Evolutionary conservation across 1,140 invertebrate species (phyloP).

Genomic region (Caenorhabditis brenneri): DNA sequence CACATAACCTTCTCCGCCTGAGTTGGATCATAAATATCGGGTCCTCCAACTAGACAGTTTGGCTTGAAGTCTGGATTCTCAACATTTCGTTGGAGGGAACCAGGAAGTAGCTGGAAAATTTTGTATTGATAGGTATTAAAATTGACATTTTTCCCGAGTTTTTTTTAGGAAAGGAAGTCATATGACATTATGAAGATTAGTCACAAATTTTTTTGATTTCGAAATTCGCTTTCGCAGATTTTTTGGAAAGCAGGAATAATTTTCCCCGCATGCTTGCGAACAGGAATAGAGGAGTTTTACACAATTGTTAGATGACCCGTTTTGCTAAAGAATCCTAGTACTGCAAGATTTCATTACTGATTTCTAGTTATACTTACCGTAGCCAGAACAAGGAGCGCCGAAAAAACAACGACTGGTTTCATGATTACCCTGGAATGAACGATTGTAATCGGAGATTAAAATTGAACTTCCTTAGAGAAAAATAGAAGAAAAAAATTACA

Average conservation of each 20-base stretch:
- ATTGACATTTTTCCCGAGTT: neutral
- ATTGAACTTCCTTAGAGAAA: neutral
- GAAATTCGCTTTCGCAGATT: no score
- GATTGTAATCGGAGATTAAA: neutral
- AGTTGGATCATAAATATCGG: conserved; percentile 33
- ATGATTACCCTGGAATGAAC: conserved; percentile 21
- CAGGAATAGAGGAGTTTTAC: no score
- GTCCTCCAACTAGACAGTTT: conserved; percentile 32
- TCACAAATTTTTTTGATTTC: no score
- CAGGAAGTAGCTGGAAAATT: neutral
- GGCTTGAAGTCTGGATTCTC: conserved; percentile 40
- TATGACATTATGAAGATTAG: no score
- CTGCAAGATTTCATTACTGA: no score
- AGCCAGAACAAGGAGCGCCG: neutral
- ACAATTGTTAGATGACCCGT: no score
- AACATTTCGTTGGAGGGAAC: neutral
- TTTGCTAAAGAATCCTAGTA: no score
- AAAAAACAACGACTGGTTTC: conserved; percentile 13
- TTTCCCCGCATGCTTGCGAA: no score
- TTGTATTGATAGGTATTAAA: neutral
- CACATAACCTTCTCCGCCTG: conserved; percentile 30
- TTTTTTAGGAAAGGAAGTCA: no score
- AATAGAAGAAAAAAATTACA: neutral
- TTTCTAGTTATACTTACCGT: neutral
- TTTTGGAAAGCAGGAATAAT: no score